These are phyloP conservation scores for Ophiothrix spiculata DNA, from an alignment of 35 echinoderm and acorn worm genomes.

Conservation along the genomic window DNA sequence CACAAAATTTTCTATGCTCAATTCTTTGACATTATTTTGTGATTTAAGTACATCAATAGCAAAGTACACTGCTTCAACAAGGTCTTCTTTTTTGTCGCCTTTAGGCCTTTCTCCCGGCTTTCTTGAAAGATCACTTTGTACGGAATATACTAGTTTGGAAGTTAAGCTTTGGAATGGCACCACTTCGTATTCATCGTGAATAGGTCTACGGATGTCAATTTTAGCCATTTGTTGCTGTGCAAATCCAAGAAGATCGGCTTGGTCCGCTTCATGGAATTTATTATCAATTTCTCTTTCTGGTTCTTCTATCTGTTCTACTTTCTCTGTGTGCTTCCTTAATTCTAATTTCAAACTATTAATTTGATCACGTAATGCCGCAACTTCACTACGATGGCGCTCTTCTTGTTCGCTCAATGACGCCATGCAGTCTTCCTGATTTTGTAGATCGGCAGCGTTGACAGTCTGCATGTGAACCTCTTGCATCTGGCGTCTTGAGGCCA, in stretches of 20 bases:
- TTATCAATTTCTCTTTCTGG: slow-evolving; percentile 28
- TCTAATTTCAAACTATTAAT: slow-evolving; percentile 82
- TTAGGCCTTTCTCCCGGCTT: slow-evolving; percentile 67
- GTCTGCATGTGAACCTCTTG: slow-evolving; percentile 20
- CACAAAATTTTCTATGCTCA: slow-evolving; percentile 93
- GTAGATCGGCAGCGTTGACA: slow-evolving; percentile 41
- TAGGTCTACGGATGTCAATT: slow-evolving; percentile 43
- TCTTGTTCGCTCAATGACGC: slow-evolving; percentile 79
- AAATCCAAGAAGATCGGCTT: slow-evolving; percentile 32
- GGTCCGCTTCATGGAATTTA: slow-evolving; percentile 34
- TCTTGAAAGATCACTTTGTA: slow-evolving; percentile 58
- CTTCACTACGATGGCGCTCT: slow-evolving; percentile 75
- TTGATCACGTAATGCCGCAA: slow-evolving; percentile 77
- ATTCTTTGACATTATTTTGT: slow-evolving; percentile 38
- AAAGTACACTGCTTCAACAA: slow-evolving; percentile 92
- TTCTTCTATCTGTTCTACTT: slow-evolving; percentile 68
- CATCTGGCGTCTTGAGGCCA: neutral
- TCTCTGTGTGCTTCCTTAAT: slow-evolving; percentile 59
- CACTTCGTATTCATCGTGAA: slow-evolving; percentile 84
- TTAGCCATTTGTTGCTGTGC: slow-evolving; percentile 78
- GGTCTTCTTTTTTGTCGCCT: slow-evolving; percentile 85
- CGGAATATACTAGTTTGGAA: slow-evolving; percentile 77
- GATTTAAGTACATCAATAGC: slow-evolving; percentile 77
- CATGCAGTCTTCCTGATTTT: slow-evolving; percentile 85
- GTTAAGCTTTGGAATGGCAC: slow-evolving; percentile 77